A percentile compares a stretch with the other conserved stretches of the same genome.
phyloP scores from a whole-genome alignment of 1,140 invertebrate species.

The Drosophila repleta region DNA sequence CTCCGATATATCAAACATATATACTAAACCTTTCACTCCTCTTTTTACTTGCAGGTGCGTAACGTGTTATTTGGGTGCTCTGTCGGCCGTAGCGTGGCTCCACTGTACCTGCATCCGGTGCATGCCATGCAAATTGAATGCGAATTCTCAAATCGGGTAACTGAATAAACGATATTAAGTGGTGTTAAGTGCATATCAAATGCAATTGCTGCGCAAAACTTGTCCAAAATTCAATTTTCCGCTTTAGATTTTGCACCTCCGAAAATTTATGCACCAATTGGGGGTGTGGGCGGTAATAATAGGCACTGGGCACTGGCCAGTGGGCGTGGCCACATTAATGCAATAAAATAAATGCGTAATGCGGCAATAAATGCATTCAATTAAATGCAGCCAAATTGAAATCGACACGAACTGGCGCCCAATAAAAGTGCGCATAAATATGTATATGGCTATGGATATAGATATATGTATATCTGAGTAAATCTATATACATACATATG shows the following conservation, averaged over 20 bases:
- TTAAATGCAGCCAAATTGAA: slow-evolving; percentile 51
- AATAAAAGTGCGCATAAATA: slow-evolving; percentile 16
- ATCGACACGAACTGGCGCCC: slow-evolving; percentile 26
- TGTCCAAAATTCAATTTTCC: slow-evolving; percentile 35
- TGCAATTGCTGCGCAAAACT: slow-evolving; percentile 36
- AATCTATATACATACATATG: background rate
- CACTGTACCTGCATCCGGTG: slow-evolving; percentile 19
- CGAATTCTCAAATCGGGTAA: background rate
- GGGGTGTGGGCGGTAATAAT: too few species aligned
- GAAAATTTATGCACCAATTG: background rate
- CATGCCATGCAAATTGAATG: slow-evolving; percentile 16
- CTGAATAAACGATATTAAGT: slow-evolving; percentile 46
- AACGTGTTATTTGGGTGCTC: background rate
- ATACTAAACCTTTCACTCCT: background rate
- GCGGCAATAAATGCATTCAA: slow-evolving; percentile 52
- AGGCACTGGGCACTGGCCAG: background rate
- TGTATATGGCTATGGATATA: too few species aligned
- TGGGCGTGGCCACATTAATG: slow-evolving; percentile 29
- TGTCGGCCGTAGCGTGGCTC: background rate
- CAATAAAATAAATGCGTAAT: slow-evolving; percentile 55
- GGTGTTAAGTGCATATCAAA: slow-evolving; percentile 38
- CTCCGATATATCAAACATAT: too few species aligned
- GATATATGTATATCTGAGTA: background rate
- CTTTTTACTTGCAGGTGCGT: background rate
- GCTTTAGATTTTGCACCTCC: slow-evolving; percentile 21